Evolutionary conservation across 2,113 vertebrate species (phyloP).

Genomic region (Dermatemys mawii): DNA sequence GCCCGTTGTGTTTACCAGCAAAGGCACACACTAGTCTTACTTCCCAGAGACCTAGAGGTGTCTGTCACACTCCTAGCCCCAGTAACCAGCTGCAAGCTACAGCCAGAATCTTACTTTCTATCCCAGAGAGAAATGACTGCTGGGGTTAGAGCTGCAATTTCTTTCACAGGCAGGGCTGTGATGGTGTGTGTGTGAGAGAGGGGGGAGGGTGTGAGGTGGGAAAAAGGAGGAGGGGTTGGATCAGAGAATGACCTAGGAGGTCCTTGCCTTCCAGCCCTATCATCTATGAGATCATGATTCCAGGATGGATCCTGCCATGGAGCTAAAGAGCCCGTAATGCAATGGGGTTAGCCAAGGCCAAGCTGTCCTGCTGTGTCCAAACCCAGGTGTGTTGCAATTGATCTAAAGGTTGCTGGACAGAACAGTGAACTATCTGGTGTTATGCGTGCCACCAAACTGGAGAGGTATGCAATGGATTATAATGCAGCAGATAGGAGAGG

Average conservation of each 20-base stretch:
- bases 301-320: not conserved
- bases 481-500: constrained; percentile 52
- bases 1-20: not conserved
- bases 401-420: constrained; percentile 57
- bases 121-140: not conserved
- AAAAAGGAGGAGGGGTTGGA: not conserved
- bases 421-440: constrained; percentile 42
- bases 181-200: not conserved
- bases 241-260: rapidly evolving
- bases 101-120: not conserved
- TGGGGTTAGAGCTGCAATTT: not conserved
- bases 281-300: not conserved
- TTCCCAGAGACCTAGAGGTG: not conserved
- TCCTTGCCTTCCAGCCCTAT: not conserved
- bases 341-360: not conserved
- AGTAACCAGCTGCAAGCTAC: not conserved
- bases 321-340: not conserved
- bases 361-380: not conserved
- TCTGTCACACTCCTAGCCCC: not conserved
- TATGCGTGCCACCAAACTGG: constrained; percentile 13
- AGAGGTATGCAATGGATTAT: constrained; percentile 46
- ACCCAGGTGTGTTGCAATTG: constrained; percentile 24
- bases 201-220: not conserved
- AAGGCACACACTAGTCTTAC: not conserved
- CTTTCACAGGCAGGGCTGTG: not conserved